Base-by-base conservation (phyloP, 2,797 vertebrate genomes). In the Chelidonichthys spinosus region DNA sequence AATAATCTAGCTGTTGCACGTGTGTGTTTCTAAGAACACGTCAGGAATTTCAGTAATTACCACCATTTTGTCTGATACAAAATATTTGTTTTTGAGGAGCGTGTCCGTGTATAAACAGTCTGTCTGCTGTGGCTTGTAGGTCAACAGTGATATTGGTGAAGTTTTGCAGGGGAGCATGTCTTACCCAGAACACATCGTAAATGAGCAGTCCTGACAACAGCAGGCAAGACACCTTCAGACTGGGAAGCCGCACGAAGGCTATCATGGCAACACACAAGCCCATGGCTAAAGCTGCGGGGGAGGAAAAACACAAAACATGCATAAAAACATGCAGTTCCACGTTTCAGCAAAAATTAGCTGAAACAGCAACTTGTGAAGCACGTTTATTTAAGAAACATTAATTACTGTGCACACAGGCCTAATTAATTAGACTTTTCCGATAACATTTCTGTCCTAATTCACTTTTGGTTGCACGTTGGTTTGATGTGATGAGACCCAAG, bases 161-260 rank as follows among this genome's bases (percentile, higher is more conserved):
- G 17, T 15, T 32, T 43, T 36, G 13, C 4, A 46, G 42, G 40
- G 81, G 64, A 49, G 50, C 2, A 8, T 44, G 17, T 93, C 97
- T 96, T 95, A 99, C 98, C 98, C 98, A 99, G 91, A 99, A 99
- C 63, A 99, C 98, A 85, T 99, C 98, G 76, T 99, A 99, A 92
- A 99, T 99, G 87, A 99, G 97, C 69, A 99, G 95, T 79, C 98
- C 98, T 42, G 98, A 99, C 87, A 99, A 95, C 63, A 99, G 95
- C 93, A 99, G 95, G 91, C 98, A 99, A 67, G 98, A 99, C 82
- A 99, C 98, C 95, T 99, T 99, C 86, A 99, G 97, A 93, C 98
- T 99, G 52, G 98, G 98, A 84, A 99, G 96, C 81, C 98, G 96
- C 87, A 99, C 98, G 6, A 99, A 99, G 90, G 98, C 98, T 40